phyloP scores from a whole-genome alignment of 1,140 invertebrate species.

The Drosophila kurseongensis region DNA sequence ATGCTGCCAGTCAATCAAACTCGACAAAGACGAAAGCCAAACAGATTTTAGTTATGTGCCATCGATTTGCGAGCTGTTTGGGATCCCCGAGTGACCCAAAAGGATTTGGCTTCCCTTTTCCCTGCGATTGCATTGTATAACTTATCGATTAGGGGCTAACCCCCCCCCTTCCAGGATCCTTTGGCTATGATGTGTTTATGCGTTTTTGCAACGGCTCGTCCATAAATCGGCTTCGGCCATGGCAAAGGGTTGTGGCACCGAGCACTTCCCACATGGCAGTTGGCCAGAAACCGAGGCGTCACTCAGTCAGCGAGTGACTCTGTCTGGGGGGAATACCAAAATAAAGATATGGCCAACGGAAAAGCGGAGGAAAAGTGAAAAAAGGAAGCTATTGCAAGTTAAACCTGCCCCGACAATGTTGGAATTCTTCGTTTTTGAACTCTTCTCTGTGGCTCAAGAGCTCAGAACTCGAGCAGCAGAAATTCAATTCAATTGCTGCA shows the following conservation, averaged over 20 bases:
- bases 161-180: slow-evolving; percentile 34
- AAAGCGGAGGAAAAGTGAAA: slow-evolving; percentile 1
- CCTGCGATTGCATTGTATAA: slow-evolving; percentile 32
- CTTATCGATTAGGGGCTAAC: slow-evolving; percentile 29
- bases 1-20: slow-evolving; percentile 35
- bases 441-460: slow-evolving; percentile 62
- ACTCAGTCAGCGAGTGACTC: slow-evolving; percentile 29
- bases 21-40: slow-evolving; percentile 22
- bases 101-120: slow-evolving; percentile 20
- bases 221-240: slow-evolving; percentile 58
- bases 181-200: slow-evolving; percentile 65
- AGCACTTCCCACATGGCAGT: slow-evolving; percentile 39
- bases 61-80: slow-evolving; percentile 32
- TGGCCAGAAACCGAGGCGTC: slow-evolving; percentile 52
- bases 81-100: slow-evolving; percentile 13
- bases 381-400: slow-evolving; percentile 43
- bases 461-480: slow-evolving; percentile 53
- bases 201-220: slow-evolving; percentile 40
- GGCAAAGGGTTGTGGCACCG: background rate
- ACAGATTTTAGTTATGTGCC: slow-evolving; percentile 37
- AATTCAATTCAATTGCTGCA: slow-evolving; percentile 80
- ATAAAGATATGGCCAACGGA: background rate
- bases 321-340: slow-evolving; percentile 16
- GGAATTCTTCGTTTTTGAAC: slow-evolving; percentile 45
- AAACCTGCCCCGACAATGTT: slow-evolving; percentile 35